Percentiles rank a stretch among this genome's conserved stretches.
Conservation (phyloP, 2,113 vertebrate genomes). For the Rallus limicola region DNA sequence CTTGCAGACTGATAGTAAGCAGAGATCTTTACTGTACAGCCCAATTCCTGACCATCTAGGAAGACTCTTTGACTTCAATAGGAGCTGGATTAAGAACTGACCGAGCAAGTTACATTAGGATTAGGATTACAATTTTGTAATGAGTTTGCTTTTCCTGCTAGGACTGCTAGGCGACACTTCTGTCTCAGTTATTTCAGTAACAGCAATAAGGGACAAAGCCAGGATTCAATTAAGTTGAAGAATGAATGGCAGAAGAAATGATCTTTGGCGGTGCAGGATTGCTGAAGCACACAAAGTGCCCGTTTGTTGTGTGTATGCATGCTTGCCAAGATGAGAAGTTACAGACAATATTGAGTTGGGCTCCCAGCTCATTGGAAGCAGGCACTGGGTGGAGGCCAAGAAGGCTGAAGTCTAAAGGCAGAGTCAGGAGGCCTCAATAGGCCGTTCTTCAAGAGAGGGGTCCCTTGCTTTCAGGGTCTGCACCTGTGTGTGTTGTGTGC, state of each 20-base stretch:
- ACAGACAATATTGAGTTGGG: slow-evolving; percentile 42
- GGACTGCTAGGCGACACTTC: not conserved
- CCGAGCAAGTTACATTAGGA: not conserved
- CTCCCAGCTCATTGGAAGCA: slow-evolving; percentile 38
- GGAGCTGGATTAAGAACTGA: not conserved
- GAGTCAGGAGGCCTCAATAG: not conserved
- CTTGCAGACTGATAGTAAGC: not conserved
- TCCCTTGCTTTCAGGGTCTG: slow-evolving; percentile 20
- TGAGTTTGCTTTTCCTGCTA: not conserved
- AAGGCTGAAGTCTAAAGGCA: not conserved
- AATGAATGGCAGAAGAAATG: slow-evolving; percentile 28
- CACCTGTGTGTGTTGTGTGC: not conserved
- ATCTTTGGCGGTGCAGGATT: not conserved
- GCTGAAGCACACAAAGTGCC: slow-evolving; percentile 14
- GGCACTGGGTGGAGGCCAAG: slow-evolving; percentile 36
- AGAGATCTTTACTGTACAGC: not conserved
- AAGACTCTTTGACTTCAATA: not conserved
- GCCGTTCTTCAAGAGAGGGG: not conserved
- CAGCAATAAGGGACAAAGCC: slow-evolving; percentile 29
- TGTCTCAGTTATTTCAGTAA: not conserved
- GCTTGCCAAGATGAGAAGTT: slow-evolving; percentile 39
- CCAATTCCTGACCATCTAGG: not conserved
- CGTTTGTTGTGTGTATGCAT: not conserved
- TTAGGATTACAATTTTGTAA: not conserved
- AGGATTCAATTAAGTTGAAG: slow-evolving; percentile 22